phyloP scores from a whole-genome alignment of 2,888 invertebrate species.

The Himalopsyche kuldschensis region DNA sequence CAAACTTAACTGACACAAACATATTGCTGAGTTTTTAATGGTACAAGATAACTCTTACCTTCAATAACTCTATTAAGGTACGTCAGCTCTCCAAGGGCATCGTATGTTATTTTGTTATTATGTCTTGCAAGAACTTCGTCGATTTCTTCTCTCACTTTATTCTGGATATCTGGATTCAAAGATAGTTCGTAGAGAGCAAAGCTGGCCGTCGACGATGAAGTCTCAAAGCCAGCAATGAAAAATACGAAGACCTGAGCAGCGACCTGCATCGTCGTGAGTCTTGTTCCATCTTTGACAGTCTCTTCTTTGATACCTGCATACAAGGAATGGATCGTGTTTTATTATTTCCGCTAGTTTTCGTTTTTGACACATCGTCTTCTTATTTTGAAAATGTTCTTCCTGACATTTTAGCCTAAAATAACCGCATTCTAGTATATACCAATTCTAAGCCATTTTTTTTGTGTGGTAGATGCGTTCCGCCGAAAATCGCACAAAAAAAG shows the following conservation, averaged over 20 bases:
- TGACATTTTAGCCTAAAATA: too few relatives aligned
- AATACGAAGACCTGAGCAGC: slow-evolving; percentile 60
- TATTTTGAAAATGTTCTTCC: too few relatives aligned
- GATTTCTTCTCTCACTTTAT: slow-evolving; percentile 51
- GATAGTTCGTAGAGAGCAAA: slow-evolving; percentile 56
- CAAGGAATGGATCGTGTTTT: too few relatives aligned
- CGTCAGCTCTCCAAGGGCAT: slow-evolving; percentile 51
- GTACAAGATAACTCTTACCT: too few relatives aligned
- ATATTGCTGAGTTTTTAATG: too few relatives aligned
- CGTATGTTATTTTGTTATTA: slow-evolving; percentile 50
- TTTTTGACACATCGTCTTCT: too few relatives aligned
- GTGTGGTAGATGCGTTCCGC: too few relatives aligned
- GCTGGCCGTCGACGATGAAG: slow-evolving; percentile 54
- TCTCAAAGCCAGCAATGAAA: slow-evolving; percentile 59
- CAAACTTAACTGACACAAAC: too few relatives aligned
- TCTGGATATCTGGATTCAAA: slow-evolving; percentile 51
- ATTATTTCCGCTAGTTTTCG: too few relatives aligned
- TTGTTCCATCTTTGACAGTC: background rate
- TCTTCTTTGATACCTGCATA: background rate
- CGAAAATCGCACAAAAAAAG: too few relatives aligned
- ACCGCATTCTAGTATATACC: too few relatives aligned
- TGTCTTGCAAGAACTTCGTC: slow-evolving; percentile 45
- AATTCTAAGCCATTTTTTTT: too few relatives aligned
- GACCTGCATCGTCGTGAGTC: slow-evolving; percentile 51
- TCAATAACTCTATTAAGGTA: slow-evolving; percentile 54